These are phyloP conservation scores for Conus betulinus DNA, from an alignment of 1,140 invertebrate species.

Conservation along the genomic window DNA sequence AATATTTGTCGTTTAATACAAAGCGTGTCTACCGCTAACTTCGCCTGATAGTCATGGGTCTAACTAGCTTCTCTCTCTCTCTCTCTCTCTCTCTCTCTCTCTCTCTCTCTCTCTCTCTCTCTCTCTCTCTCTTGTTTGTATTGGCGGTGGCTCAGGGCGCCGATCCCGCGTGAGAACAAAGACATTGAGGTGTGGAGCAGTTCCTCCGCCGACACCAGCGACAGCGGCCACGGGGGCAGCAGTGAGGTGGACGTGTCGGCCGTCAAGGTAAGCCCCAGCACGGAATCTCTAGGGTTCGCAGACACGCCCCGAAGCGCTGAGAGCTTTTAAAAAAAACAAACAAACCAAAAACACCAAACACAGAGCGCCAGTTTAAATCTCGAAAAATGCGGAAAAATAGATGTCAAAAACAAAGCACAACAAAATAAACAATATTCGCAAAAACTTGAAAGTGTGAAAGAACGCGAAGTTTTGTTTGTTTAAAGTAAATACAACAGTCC, in stretches of 20 bases:
- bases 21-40: background rate
- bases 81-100: background rate
- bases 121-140: background rate
- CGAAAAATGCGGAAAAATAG: background rate
- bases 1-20: background rate
- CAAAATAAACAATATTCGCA: background rate
- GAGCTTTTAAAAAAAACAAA: background rate
- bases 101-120: background rate
- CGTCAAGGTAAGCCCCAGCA: slow-evolving; percentile 37
- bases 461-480: no score
- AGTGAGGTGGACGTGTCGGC: slow-evolving; percentile 46
- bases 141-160: background rate
- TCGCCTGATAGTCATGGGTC: background rate
- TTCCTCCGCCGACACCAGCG: slow-evolving; percentile 44
- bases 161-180: background rate
- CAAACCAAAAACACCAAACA: slow-evolving; percentile 10
- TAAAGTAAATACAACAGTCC: no score
- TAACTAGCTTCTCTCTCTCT: slow-evolving; percentile 10
- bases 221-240: slow-evolving; percentile 45
- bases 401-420: background rate
- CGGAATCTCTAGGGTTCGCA: background rate
- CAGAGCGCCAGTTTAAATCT: background rate
- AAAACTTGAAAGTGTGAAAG: no score
- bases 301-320: background rate
- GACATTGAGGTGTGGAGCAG: slow-evolving; percentile 46